Base-by-base conservation (phyloP, 2,888 invertebrate species). In the Anodontia alba region DNA sequence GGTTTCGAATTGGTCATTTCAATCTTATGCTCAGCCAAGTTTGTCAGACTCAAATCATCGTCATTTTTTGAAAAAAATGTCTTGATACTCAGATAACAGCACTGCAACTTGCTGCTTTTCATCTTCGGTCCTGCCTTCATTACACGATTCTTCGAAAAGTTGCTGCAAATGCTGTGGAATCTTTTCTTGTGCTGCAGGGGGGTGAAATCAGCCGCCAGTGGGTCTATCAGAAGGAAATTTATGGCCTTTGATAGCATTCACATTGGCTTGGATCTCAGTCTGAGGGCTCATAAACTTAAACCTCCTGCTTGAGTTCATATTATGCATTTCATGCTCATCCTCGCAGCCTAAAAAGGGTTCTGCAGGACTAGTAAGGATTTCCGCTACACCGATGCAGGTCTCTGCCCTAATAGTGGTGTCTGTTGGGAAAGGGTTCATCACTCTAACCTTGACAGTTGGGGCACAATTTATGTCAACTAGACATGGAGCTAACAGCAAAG, bases 401-500 rank as follows among this genome's bases (percentile, higher is more conserved):
- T n/a, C n/a, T n/a, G n/a, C n/a, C n/a, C n/a, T n/a, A n/a, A n/a
- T n/a, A 17, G 77, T 51, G 17, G 76, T 46, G n/a, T 49, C 54
- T n/a, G 15, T 62, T 43, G 43, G 57, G 49, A 80, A 82, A 26
- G 81, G 83, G 36, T 84, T 78, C 20, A 78, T 49, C 10, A 78
- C 12, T n/a, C 73, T 68, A 1, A 73, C 54, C 43, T 78, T 78
- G 23, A 49, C 74, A 12, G 78, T 78, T 42, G 74, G 66, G 20
- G 49, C 68, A 49, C 68, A 12, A 33, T 72, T 80, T 2, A 80
- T 69, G 57, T 84, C 81, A 42, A 74, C 78, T 29, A 82, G 43
- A 70, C 80, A 57, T 10, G 78, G 23, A 10, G 86, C 80, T 72
- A 84, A 70, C 36, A 84, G 31, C 5, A 86, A 12, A 15, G 78